Conservation (phyloP, 2,888 invertebrate genomes). For the Eumacrocentrus americanus region DNA sequence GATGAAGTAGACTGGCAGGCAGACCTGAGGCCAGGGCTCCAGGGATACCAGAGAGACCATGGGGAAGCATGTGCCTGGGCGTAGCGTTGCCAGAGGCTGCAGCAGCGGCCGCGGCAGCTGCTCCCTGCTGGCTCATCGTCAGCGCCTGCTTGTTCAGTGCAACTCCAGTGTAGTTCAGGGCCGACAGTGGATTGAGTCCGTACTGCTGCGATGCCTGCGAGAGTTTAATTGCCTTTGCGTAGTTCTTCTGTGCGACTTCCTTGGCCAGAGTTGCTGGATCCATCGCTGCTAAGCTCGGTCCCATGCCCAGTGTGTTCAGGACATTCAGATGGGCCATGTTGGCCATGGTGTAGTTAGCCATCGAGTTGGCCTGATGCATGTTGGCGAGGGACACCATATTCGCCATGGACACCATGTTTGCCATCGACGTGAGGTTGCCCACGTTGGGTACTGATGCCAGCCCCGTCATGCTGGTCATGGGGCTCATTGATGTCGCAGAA, state of each 20-base stretch:
- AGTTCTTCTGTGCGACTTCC: slow-evolving; percentile 83
- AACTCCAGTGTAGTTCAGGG: slow-evolving; percentile 74
- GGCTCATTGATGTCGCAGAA: slow-evolving; percentile 46
- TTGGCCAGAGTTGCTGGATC: slow-evolving; percentile 76
- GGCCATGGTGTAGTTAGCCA: slow-evolving; percentile 50
- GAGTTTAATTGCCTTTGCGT: slow-evolving; percentile 75
- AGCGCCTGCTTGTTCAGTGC: slow-evolving; percentile 71
- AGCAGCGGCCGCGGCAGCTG: slow-evolving; percentile 46
- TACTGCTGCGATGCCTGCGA: slow-evolving; percentile 62
- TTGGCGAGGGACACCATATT: slow-evolving; percentile 41
- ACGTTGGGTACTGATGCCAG: slow-evolving; percentile 47
- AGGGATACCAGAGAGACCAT: slow-evolving; percentile 48
- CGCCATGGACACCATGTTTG: slow-evolving; percentile 40
- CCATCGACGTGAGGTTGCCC: slow-evolving; percentile 37
- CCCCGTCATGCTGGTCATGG: slow-evolving; percentile 50
- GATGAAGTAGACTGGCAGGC: slow-evolving; percentile 57
- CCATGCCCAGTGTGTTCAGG: slow-evolving; percentile 45
- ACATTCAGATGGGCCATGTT: slow-evolving; percentile 53
- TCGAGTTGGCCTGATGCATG: slow-evolving; percentile 41
- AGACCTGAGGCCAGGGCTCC: slow-evolving; percentile 47
- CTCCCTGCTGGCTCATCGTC: slow-evolving; percentile 45
- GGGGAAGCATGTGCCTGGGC: slow-evolving; percentile 41
- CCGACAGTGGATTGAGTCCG: slow-evolving; percentile 65
- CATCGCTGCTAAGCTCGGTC: slow-evolving; percentile 37
- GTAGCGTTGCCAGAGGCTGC: slow-evolving; percentile 50